Evolutionary conservation across 2,797 vertebrate genomes (phyloP).

Genomic region (Hylomyscus alleni): DNA sequence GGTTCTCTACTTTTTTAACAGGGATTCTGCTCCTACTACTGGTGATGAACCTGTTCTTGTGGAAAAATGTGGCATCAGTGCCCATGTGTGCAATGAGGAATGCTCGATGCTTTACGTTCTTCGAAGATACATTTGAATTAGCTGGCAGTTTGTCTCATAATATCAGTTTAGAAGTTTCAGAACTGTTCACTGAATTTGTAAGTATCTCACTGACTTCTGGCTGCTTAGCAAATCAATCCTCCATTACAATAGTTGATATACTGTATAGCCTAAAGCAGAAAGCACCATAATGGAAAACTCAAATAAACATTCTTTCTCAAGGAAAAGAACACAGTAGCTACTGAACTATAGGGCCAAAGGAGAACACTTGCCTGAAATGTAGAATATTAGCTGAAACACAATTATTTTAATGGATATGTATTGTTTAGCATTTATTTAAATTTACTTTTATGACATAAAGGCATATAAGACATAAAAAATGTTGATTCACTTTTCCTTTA

Average conservation of each 20-base stretch:
- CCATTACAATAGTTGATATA: background rate
- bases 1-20: background rate
- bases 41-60: background rate
- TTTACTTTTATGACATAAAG: background rate
- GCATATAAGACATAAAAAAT: background rate
- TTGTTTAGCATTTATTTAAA: background rate
- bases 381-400: background rate
- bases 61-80: background rate
- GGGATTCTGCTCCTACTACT: background rate
- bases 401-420: background rate
- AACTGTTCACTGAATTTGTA: background rate
- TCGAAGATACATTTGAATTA: background rate
- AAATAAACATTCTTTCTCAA: background rate
- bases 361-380: background rate
- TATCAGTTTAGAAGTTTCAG: background rate
- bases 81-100: background rate
- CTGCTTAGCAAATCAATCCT: background rate
- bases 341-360: background rate
- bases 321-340: background rate
- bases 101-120: background rate
- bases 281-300: background rate
- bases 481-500: background rate
- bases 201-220: background rate
- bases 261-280: background rate
- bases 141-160: background rate